Conservation (phyloP, 2,113 vertebrate species). For the Elgaria multicarinata region DNA sequence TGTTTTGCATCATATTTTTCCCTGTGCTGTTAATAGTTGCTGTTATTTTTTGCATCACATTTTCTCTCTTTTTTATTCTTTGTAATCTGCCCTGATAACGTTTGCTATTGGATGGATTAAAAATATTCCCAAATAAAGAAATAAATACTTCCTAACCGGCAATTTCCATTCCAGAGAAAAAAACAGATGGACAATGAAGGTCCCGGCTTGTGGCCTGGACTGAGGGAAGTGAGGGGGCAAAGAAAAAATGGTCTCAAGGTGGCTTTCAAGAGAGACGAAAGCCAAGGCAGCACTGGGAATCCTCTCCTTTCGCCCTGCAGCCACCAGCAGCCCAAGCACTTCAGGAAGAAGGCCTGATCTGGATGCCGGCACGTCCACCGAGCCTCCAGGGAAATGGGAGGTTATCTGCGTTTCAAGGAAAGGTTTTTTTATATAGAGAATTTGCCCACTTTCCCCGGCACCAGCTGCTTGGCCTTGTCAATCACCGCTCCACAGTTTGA, state of each 20-base stretch:
- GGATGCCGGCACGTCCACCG: accelerated
- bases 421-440: background rate
- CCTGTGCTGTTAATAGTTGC: too few species aligned
- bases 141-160: background rate
- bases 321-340: accelerated
- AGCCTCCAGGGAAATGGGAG: background rate
- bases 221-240: accelerated
- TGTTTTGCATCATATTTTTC: too few species aligned
- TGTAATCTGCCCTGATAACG: too few species aligned
- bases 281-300: accelerated
- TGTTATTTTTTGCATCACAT: too few species aligned
- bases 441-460: accelerated
- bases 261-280: background rate
- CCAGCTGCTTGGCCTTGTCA: background rate
- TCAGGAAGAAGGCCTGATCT: background rate
- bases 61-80: too few species aligned
- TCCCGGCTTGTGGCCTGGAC: background rate
- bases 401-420: background rate
- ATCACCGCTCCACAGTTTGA: accelerated
- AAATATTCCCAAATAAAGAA: too few species aligned
- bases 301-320: accelerated
- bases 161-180: background rate
- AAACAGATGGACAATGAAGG: background rate
- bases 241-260: background rate
- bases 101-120: too few species aligned